Evolutionary conservation across 2,113 vertebrate species (phyloP), one percentile per base, ranked within the genome.

Genomic region (Accipiter virgatus): DNA sequence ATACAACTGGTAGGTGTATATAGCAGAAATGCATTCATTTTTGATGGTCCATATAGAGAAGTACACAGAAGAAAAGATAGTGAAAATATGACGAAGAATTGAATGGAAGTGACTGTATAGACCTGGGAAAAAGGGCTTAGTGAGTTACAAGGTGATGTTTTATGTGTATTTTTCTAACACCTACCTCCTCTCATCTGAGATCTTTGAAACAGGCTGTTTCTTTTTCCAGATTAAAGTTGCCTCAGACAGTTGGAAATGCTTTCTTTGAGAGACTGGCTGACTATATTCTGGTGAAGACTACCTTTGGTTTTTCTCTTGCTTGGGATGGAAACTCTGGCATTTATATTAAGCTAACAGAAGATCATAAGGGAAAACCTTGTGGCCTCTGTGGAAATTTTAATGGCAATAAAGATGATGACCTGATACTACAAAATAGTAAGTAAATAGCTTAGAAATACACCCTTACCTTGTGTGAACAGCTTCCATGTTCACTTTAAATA

Each of bases 311-410:
- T 98, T 99, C 99, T 52, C 96, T 99, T 98, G 99, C 99, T 91
- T 99, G 99, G 99, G 99, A 99, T 94, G 99, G 99, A 92, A 98
- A 97, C 95, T 99, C 99, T 12, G 99, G 99, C 38, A 98, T 99
- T 97, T 99, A 99, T 96, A 98, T 99, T 96, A 99, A 99, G 96
- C 97, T 99, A 96, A 99, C 99, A 27, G 99, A 99, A 94, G 98
- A 99, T 77, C 99, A 99, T 97, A 99, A 98, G 93, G 99, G 99
- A 36, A 98, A 98, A 92, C 95, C 99, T 38, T 99, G 99, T 98
- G 99, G 99, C 61, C 98, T 99, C 20, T 99, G 99, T 96, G 99
- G 99, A 95, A 99, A 99, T 97, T 99, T 99, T 97, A 99, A 99
- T 96, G 98, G 98, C 88, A 97, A 99, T 93, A 98, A 98, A 62